phyloP scores from a whole-genome alignment of 2,797 vertebrate species.

The Scolopax rusticola region DNA sequence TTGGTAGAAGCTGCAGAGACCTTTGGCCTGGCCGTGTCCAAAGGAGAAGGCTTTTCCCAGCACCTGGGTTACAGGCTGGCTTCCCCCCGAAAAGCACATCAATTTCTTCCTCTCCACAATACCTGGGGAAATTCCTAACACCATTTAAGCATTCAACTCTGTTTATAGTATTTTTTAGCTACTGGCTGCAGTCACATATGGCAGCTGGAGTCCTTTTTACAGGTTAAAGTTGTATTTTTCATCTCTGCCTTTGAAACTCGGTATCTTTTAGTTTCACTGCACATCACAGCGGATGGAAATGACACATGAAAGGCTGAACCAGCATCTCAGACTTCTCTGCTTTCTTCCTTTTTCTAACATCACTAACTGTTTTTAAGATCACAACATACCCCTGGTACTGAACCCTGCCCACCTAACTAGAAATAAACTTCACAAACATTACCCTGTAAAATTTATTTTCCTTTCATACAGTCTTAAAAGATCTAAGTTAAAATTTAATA shows the following conservation, averaged over 20 bases:
- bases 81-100: not conserved
- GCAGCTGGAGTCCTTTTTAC: not conserved
- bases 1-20: not conserved
- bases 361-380: not conserved
- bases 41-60: not conserved
- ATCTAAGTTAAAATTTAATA: not conserved
- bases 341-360: not conserved
- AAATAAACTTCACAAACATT: not conserved
- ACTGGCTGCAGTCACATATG: fast-evolving
- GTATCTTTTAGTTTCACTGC: not conserved
- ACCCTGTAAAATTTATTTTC: not conserved
- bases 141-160: fast-evolving
- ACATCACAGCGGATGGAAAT: not conserved
- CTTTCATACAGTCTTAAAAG: not conserved
- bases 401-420: not conserved
- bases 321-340: not conserved
- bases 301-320: not conserved
- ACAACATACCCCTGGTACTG: not conserved
- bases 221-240: not conserved
- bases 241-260: not conserved
- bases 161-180: not conserved
- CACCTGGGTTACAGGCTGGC: not conserved
- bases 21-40: not conserved
- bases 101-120: not conserved
- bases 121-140: not conserved